These are phyloP conservation scores for Drosophila equinoxialis DNA, from an alignment of 1,140 invertebrate species.

Conservation along the genomic window DNA sequence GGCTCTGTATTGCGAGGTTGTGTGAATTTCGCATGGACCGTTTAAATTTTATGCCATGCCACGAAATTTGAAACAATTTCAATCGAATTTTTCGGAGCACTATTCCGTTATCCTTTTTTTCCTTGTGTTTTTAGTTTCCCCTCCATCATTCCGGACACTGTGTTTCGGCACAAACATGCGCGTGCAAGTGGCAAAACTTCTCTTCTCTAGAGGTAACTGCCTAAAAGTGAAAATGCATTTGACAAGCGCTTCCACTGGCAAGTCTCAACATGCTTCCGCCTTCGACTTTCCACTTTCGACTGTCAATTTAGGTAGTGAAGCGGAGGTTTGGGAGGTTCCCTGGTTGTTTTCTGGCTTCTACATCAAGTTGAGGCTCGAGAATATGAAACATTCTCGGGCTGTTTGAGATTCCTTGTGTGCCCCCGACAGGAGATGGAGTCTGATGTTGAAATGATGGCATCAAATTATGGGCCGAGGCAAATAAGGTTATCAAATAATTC, in stretches of 20 bases:
- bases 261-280: conserved; percentile 3
- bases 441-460: conserved; percentile 49
- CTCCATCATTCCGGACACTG: not conserved
- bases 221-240: conserved; percentile 67
- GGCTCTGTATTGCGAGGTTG: too few species aligned
- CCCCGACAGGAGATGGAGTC: conserved; percentile 48
- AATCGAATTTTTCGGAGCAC: conserved; percentile 57
- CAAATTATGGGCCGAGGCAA: conserved; percentile 57
- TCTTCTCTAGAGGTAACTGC: conserved; percentile 35
- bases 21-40: conserved; percentile 61
- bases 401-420: conserved; percentile 59
- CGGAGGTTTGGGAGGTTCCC: not conserved
- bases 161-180: conserved; percentile 18
- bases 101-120: not conserved
- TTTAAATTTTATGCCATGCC: conserved; percentile 61
- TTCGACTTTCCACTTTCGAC: conserved; percentile 17
- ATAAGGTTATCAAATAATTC: conserved; percentile 68
- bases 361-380: conserved; percentile 68
- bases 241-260: conserved; percentile 59
- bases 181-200: conserved; percentile 53
- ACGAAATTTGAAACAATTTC: conserved; percentile 79
- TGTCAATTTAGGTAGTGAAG: conserved; percentile 8
- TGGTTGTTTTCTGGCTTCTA: conserved; percentile 39
- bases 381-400: conserved; percentile 71
- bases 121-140: not conserved